phyloP scores from a whole-genome alignment of 2,888 invertebrate genomes.

The Gymnosoma rotundatum region DNA sequence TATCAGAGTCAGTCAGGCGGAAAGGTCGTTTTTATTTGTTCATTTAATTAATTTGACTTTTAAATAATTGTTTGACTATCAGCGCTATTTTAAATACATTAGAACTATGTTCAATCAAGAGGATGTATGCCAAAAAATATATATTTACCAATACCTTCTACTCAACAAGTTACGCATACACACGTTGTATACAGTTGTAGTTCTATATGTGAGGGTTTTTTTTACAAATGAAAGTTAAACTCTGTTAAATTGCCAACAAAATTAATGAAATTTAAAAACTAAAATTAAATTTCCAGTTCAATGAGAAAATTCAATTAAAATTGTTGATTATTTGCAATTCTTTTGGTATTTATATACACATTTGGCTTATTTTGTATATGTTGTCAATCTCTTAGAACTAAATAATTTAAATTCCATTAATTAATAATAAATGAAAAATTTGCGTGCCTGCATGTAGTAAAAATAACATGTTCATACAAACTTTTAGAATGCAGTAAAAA shows the following conservation, averaged over 20 bases:
- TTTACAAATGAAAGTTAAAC: constrained; percentile 16
- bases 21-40: constrained; percentile 23
- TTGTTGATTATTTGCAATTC: constrained; percentile 1
- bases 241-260: constrained; percentile 33
- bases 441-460: no score
- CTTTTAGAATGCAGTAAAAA: no score
- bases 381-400: not conserved
- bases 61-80: not conserved
- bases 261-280: constrained; percentile 55
- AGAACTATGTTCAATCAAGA: no score
- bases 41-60: constrained; percentile 12
- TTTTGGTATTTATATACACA: not conserved
- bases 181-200: not conserved
- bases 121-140: not conserved
- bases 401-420: constrained; percentile 32
- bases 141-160: not conserved
- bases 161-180: not conserved
- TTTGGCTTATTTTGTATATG: not conserved
- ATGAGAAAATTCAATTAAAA: constrained; percentile 63
- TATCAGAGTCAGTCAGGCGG: constrained; percentile 22
- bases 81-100: not conserved
- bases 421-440: not conserved
- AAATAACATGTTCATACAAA: no score
- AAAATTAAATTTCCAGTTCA: constrained; percentile 53
- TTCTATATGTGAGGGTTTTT: not conserved